Base-by-base conservation (phyloP, 2,113 vertebrate species). In the Syngnathoides biaculeatus region DNA sequence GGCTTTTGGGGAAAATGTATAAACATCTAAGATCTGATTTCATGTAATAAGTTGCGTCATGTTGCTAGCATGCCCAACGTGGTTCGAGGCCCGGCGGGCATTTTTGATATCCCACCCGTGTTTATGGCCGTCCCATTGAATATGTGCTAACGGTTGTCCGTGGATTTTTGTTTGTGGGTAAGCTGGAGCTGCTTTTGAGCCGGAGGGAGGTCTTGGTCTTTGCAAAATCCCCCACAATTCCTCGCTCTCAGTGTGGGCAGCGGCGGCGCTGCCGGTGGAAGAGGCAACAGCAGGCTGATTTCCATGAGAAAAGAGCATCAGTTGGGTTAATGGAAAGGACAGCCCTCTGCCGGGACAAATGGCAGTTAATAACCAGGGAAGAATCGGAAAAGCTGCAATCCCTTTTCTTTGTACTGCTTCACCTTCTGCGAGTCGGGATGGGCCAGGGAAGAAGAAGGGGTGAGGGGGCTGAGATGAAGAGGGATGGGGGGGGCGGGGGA, bases 251-350 rank as follows among this genome's bases (percentile, higher is more conserved):
- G 77, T 73, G 85, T 59, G 76, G 85, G 84, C 86, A 85, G 77
- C 40, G 12, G 69, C 22, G 43, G 73, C 11, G 40, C 67, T 4
- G 38, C 67, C 7, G 64, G 77, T 67, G 24, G 79, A 75, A 17
- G 79, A 75, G 45, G 75, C 80, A 81, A 76, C 85, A 84, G 88
- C 84, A 84, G 86, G 84, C 92, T 91, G 90, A 93, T 93, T 93
- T 88, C 88, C 91, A 92, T 93, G 87, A 93, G 89, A 92, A 92
- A 92, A 88, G 91, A 88, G 87, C 90, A 89, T 91, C 89, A 85
- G 86, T 90, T 84, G 87, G 86, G 85, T 89, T 90, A 91, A 92
- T 90, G 88, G 89, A 84, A 84, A 84, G 88, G 87, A 87, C 84
- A 77, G 88, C 80, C 82, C 87, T 87, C 75, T 67, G 71, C 81